A percentile compares a stretch with the other conserved stretches of the same genome.
phyloP scores from a whole-genome alignment of 2,113 vertebrate species.

The Chitala chitala region DNA sequence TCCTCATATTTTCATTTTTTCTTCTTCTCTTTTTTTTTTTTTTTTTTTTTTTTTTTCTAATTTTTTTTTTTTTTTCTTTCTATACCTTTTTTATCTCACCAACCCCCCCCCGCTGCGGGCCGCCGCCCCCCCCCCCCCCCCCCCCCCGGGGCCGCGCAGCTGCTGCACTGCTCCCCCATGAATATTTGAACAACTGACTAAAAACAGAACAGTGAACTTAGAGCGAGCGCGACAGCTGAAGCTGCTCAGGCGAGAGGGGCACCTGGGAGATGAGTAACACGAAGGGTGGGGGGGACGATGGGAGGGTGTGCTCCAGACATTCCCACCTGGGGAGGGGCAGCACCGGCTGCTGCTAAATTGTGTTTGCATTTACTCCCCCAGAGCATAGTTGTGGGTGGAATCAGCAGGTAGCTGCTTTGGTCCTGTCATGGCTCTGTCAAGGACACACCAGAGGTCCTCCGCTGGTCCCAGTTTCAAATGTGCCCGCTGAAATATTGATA shows the following conservation, averaged over 20 bases:
- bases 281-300: conserved; percentile 22
- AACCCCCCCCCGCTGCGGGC: too few relatives aligned
- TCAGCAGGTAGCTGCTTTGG: background rate
- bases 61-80: too few relatives aligned
- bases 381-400: background rate
- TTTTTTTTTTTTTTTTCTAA: too few relatives aligned
- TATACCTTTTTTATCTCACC: too few relatives aligned
- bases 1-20: too few relatives aligned
- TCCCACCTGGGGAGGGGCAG: background rate
- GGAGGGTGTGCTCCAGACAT: conserved; percentile 15
- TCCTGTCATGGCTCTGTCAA: background rate
- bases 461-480: conserved; percentile 21
- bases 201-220: conserved; percentile 78
- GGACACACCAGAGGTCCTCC: conserved; percentile 14
- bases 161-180: conserved; percentile 64
- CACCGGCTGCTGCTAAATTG: background rate
- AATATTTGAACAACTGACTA: conserved; percentile 88
- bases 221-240: conserved; percentile 80
- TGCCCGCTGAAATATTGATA: conserved; percentile 77
- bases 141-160: too few relatives aligned
- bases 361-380: background rate
- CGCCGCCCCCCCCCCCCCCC: too few relatives aligned
- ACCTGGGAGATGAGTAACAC: conserved; percentile 51
- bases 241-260: conserved; percentile 61
- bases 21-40: too few relatives aligned